These are phyloP conservation scores for Sminthurides aquaticus DNA, from an alignment of 2,888 invertebrate genomes.

Conservation along the genomic window DNA sequence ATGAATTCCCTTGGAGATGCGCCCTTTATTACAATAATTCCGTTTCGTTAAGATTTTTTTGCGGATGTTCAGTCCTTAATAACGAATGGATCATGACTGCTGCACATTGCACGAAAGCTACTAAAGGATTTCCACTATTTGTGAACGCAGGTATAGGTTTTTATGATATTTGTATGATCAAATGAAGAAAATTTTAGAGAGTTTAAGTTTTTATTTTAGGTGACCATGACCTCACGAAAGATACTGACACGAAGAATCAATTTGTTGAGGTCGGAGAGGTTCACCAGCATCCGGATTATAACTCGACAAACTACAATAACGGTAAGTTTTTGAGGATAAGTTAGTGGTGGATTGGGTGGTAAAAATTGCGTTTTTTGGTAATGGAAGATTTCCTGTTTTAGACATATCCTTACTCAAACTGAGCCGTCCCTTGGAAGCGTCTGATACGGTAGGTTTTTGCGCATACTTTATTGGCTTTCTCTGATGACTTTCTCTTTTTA, in stretches of 20 bases:
- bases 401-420: background rate
- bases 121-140: constrained; percentile 8
- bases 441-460: background rate
- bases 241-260: background rate
- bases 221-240: background rate
- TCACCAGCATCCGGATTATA: background rate
- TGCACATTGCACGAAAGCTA: constrained; percentile 33
- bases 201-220: background rate
- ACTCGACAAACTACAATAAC: background rate
- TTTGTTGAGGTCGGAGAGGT: background rate
- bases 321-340: no score
- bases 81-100: constrained; percentile 32
- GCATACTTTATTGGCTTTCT: background rate
- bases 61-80: constrained; percentile 26
- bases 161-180: no score
- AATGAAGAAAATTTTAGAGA: no score
- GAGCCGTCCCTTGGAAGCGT: background rate
- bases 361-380: no score
- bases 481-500: no score
- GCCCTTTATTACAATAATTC: background rate
- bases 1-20: constrained; percentile 36
- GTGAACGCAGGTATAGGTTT: background rate
- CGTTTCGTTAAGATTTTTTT: constrained; percentile 14
- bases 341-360: no score
- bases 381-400: no score